Evolutionary conservation across 1,140 invertebrate genomes (phyloP).

Genomic region (Sycophila sp.): DNA sequence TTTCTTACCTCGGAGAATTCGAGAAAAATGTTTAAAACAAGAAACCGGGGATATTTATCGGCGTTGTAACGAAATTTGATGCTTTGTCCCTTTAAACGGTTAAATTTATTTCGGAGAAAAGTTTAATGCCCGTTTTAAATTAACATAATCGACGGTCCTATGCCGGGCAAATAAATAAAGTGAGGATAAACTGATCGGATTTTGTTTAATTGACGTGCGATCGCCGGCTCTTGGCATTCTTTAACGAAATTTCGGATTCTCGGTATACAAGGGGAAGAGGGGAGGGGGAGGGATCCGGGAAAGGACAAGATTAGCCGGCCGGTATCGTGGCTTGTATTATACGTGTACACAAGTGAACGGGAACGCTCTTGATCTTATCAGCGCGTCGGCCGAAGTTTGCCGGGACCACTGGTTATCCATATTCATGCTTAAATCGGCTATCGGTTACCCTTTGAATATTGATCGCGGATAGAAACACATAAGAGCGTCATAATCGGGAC

Average conservation of each 20-base stretch:
- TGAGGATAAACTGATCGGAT: constrained; percentile 7
- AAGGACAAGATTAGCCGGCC: neutral
- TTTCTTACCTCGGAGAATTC: too few species aligned
- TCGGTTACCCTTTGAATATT: constrained; percentile 24
- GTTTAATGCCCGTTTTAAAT: constrained; percentile 17
- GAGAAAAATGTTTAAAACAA: too few species aligned
- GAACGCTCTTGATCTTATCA: constrained; percentile 22
- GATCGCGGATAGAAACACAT: constrained; percentile 19
- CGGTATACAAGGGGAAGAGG: neutral
- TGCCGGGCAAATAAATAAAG: constrained; percentile 25
- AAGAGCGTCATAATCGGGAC: constrained; percentile 23
- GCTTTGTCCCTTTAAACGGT: constrained; percentile 17
- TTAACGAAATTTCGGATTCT: constrained; percentile 22
- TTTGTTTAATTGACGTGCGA: constrained; percentile 27
- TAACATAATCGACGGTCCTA: constrained; percentile 18
- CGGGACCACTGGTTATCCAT: constrained; percentile 24
- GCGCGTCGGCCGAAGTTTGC: neutral
- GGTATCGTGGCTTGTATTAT: neutral
- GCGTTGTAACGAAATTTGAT: too few species aligned
- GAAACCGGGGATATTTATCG: too few species aligned
- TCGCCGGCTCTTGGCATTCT: neutral
- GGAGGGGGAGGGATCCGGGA: neutral
- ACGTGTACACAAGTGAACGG: neutral
- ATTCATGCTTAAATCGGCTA: constrained; percentile 25
- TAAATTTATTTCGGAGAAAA: constrained; percentile 19